Evolutionary conservation across 1,140 invertebrate genomes (phyloP).

Genomic region (Maniola jurtina): DNA sequence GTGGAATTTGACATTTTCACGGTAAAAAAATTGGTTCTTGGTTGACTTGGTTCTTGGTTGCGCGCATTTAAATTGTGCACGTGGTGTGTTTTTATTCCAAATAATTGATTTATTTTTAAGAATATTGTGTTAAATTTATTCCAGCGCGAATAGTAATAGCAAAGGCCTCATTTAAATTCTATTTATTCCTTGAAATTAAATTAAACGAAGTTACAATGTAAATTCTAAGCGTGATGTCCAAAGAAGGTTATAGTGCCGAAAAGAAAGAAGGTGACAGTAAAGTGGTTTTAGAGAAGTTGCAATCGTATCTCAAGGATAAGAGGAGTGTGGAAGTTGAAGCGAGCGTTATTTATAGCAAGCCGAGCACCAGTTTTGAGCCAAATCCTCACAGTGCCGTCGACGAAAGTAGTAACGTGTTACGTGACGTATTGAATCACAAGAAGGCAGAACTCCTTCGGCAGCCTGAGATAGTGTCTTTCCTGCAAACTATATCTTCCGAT

Average conservation of each 20-base stretch:
- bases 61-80: slow-evolving; percentile 33
- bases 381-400: slow-evolving; percentile 52
- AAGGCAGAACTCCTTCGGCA: slow-evolving; percentile 70
- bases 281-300: slow-evolving; percentile 72
- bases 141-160: neutral
- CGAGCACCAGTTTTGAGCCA: slow-evolving; percentile 67
- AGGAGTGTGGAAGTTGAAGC: slow-evolving; percentile 60
- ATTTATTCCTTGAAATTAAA: neutral
- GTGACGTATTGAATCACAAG: slow-evolving; percentile 74
- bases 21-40: too few relatives aligned
- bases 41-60: too few relatives aligned
- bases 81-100: slow-evolving; percentile 31
- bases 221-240: slow-evolving; percentile 55
- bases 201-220: slow-evolving; percentile 34
- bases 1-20: neutral
- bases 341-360: slow-evolving; percentile 50
- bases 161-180: neutral
- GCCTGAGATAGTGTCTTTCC: slow-evolving; percentile 65
- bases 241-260: slow-evolving; percentile 74
- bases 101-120: slow-evolving; percentile 3
- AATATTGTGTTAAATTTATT: neutral
- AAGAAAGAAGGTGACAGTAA: slow-evolving; percentile 73
- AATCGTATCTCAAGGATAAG: slow-evolving; percentile 75
- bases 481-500: slow-evolving; percentile 66
- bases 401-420: slow-evolving; percentile 65